Base-by-base conservation (phyloP, 1,140 invertebrate genomes). In the Drosophila nigromelanica region DNA sequence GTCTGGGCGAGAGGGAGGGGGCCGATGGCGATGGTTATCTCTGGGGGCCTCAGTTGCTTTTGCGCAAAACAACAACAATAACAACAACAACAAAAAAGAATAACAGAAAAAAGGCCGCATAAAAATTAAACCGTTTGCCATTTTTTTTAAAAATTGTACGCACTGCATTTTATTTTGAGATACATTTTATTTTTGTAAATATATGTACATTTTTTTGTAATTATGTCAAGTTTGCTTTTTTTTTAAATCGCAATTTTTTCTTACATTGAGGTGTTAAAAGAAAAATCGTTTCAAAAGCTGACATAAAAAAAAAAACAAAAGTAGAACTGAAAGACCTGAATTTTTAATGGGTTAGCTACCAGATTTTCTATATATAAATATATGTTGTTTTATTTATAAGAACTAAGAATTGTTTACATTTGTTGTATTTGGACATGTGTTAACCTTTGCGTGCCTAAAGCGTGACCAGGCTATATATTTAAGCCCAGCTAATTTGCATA, bases 191-290 rank as follows among this genome's bases (percentile, higher is more conserved):
- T 60, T 73, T 39, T 59, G 63, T 63, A 76, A 51, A 67, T 62
- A 66, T 72, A 48, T 3, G 2, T 35, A 24, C 3, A 14, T 67
- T 83, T 68, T 81, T 87, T 86, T 78, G 61, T 78, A 87, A 86
- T 82, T 87, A 64, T 86, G 81, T 86, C 81, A 86, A 86, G 81
- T 87, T 86, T 86, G 82, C 78, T 86, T 72, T 81, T 86, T 74
- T 71, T 64, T 40, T 54, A 35, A 50, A 45, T 10, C 39, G 30
- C 48, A 12, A 62, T 61, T 62, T 52, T 52, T 58, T 66, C 42
- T 69, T 58, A 60, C 58, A 59, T 69, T 71, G 54, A 69, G 48
- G 59, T 74, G 63, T 56, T 50, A 67, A 78, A 69, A 47, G 62
- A 64, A 86, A 80, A 80, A n/a, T 70, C 33, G 8, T 56, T 64